phyloP scores from a whole-genome alignment of 2,113 vertebrate genomes.

The Phoenicopterus ruber region DNA sequence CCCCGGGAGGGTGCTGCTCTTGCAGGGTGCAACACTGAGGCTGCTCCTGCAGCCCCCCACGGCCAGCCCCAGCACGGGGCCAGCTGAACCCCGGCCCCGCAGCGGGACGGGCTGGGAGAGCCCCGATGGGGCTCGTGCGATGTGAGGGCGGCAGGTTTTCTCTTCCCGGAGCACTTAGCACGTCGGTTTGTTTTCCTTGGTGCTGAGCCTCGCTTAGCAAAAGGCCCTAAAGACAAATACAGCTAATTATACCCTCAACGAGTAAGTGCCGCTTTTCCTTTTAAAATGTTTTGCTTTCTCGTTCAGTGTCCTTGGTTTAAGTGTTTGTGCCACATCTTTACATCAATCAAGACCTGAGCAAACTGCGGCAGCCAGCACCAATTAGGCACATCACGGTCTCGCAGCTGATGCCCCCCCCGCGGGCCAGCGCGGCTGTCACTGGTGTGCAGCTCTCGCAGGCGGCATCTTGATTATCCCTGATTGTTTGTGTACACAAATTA shows the following conservation, averaged over 20 bases:
- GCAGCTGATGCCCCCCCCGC: not conserved
- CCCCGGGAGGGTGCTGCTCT: not conserved
- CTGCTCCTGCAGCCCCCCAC: not conserved
- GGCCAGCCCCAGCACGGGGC: not conserved
- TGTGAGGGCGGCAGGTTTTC: not conserved
- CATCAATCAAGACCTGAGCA: not conserved
- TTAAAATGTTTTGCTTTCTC: not conserved
- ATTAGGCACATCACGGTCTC: accelerated
- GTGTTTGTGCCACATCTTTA: not conserved
- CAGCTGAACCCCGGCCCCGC: not conserved
- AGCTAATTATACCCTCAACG: not conserved
- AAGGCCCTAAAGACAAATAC: not conserved
- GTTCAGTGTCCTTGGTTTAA: not conserved
- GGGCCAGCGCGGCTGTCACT: not conserved
- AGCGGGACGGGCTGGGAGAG: not conserved
- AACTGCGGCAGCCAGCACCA: not conserved
- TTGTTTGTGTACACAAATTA: not conserved
- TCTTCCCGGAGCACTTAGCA: not conserved
- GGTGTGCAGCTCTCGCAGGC: not conserved
- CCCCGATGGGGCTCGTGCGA: not conserved
- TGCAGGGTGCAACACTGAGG: accelerated
- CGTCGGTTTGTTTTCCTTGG: not conserved
- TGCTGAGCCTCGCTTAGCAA: not conserved
- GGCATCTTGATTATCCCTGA: accelerated
- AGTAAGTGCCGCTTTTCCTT: not conserved